These are phyloP conservation scores for Glaucidium brasilianum DNA, from an alignment of 2,113 vertebrate genomes.

Conservation along the genomic window DNA sequence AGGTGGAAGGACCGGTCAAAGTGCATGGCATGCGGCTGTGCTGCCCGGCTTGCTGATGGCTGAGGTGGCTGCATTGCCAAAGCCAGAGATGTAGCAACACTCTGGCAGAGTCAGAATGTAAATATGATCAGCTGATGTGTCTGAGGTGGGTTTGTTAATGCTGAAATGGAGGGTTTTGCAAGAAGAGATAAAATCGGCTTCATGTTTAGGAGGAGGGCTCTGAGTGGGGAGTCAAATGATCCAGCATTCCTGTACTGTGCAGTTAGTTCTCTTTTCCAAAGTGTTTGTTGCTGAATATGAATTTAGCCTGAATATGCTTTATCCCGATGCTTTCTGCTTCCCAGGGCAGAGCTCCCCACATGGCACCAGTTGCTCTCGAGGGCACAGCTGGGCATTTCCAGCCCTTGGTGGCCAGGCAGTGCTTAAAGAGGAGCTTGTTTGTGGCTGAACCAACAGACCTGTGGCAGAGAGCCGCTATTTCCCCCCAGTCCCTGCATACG, in stretches of 20 bases:
- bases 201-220: neutral
- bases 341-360: neutral
- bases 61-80: neutral
- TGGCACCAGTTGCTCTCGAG: neutral
- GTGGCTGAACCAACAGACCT: neutral
- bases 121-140: neutral
- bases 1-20: neutral
- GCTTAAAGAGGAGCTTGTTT: neutral
- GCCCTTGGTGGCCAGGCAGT: neutral
- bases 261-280: neutral
- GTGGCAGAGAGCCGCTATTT: neutral
- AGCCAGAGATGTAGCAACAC: constrained; percentile 13
- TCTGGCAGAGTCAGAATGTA: neutral
- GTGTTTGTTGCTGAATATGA: neutral
- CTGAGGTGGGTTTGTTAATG: neutral
- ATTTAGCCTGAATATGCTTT: neutral
- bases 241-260: neutral
- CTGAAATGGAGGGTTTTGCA: constrained; percentile 25
- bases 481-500: neutral
- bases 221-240: neutral
- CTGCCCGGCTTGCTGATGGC: neutral
- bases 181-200: constrained; percentile 22
- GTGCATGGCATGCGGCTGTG: neutral
- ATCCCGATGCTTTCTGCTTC: neutral
- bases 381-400: neutral